Base-by-base conservation (phyloP, 1,140 invertebrate species). In the Neoseiulus cucumeris region DNA sequence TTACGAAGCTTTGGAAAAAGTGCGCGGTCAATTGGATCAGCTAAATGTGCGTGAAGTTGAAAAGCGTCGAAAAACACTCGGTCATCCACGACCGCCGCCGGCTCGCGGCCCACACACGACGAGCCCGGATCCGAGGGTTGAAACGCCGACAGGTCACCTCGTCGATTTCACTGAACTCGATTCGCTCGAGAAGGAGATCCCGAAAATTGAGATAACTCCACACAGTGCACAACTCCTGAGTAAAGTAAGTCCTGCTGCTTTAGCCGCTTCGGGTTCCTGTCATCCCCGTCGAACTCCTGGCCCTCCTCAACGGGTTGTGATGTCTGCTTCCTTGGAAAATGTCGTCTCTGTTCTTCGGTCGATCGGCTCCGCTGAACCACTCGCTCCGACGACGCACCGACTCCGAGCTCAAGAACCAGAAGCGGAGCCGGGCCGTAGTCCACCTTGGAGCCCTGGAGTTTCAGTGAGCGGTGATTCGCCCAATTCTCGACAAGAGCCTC, bases 121-220 rank as follows among this genome's bases (percentile, higher is more conserved):
- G 33, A 39, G 33, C 9, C 33, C 33, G 4, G 33, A 39, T 9
- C 4, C 4, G 33, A 39, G 33, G 9, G 22, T 59, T 17, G 51
- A 20, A n/a, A 59, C 51, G 14, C 51, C 51, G 51, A 59, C 51
- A 14, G 51, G 51, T 4, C 51, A 59, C 9, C 22, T 59, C 22
- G 51, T 59, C 51, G 51, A 59, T 33, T 33, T 59, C 22, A 59
- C 14, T 33, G 51, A 59, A 59, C 51, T 59, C 14, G 51, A 59
- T 20, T 25, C 25, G 22, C 25, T 33, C 12, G 51, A 25, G 25
- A 33, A 25, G 33, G 51, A 59, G 22, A 59, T 33, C 25, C 51
- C 51, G 6, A 25, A 33, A 17, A 33, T 59, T 33, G 51, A 59
- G 33, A 17, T 59, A 14, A 29, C 51, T 1, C 51, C 51, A 29